These are phyloP conservation scores for Psylliodes chrysocephalus DNA, from an alignment of 2,888 invertebrate species.

Conservation along the genomic window DNA sequence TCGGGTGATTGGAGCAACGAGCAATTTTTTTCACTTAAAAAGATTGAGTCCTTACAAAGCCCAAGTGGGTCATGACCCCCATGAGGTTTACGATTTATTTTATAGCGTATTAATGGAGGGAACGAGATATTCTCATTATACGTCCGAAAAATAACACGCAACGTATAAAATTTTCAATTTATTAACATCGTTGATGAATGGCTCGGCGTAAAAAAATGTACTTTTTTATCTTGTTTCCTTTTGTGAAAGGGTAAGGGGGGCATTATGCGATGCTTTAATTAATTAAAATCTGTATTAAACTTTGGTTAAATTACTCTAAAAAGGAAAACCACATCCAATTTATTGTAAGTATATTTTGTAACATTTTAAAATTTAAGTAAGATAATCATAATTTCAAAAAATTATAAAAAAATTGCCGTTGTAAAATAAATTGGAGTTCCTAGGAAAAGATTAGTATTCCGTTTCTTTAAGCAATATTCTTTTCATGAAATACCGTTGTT, in stretches of 20 bases:
- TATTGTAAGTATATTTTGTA: too few species aligned
- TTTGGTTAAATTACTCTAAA: background rate
- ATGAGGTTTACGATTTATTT: conserved; percentile 14
- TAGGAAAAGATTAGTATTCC: too few species aligned
- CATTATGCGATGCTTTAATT: background rate
- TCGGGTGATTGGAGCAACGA: background rate
- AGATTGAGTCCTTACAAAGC: conserved; percentile 5
- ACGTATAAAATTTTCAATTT: conserved; percentile 24
- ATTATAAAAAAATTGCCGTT: too few species aligned
- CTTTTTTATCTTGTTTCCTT: conserved; percentile 13
- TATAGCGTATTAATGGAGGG: conserved; percentile 19
- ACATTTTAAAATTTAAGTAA: too few species aligned
- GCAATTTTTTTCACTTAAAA: conserved; percentile 1
- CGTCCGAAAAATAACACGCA: conserved; percentile 14
- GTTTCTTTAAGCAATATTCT: too few species aligned
- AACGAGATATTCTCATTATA: conserved; percentile 18
- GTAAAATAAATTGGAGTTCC: too few species aligned
- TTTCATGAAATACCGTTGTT: too few species aligned
- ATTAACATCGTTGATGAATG: conserved; percentile 17
- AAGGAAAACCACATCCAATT: background rate
- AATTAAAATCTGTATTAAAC: conserved; percentile 11
- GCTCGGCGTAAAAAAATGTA: conserved; percentile 10
- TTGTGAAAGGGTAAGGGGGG: background rate
- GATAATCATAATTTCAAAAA: too few species aligned
- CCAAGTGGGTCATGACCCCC: conserved; percentile 17